Evolutionary conservation across 1,140 invertebrate genomes (phyloP), one percentile per base, ranked within the genome.

Genomic region (Brachionus rubens): DNA sequence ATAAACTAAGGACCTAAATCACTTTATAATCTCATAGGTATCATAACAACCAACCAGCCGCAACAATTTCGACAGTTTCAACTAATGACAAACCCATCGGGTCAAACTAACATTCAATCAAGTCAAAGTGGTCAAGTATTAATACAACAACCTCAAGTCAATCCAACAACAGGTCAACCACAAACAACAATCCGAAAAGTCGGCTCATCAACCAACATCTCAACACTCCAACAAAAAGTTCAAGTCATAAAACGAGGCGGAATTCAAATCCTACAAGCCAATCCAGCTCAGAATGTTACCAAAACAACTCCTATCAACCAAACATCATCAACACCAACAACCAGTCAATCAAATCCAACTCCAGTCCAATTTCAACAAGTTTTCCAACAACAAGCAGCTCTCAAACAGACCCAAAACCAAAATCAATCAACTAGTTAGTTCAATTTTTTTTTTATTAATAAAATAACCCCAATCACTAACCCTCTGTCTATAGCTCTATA

Each of bases 151-250:
- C 46, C 67, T 19, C 21, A 43, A n/a, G 21, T 54, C 24, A 54
- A 54, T 21, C 5, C 52, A 28, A 54, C 14, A 5, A 54, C 54
- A 0, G 36, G 59, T 24, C 43, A 50, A 21, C n/a, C 46, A 12
- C 68, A 72, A 10, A 70, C 67, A n/a, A 50, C 50, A 9, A 65
- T 65, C 12, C 43, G 68, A n/a, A 72, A 72, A 72, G 68, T 72
- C 10, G 50, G 68, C 16, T 72, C 68, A 5, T 72, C 68, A 16
- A 72, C 46, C 7, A 72, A 72, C 41, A 19, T 72, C 19, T 36
- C 68, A 19, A 36, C 21, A 19, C 28, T 72, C 1, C 68, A 72
- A 41, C 68, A 72, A 72, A 72, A 72, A 50, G 68, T 72, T 2
- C 68, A 72, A 41, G 68, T 72, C 9, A 72, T 72, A 16, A 54